A percentile compares a stretch with the other conserved stretches of the same genome.
Conservation (phyloP, 2,113 vertebrate species). For the Chlorocebus sabaeus region DNA sequence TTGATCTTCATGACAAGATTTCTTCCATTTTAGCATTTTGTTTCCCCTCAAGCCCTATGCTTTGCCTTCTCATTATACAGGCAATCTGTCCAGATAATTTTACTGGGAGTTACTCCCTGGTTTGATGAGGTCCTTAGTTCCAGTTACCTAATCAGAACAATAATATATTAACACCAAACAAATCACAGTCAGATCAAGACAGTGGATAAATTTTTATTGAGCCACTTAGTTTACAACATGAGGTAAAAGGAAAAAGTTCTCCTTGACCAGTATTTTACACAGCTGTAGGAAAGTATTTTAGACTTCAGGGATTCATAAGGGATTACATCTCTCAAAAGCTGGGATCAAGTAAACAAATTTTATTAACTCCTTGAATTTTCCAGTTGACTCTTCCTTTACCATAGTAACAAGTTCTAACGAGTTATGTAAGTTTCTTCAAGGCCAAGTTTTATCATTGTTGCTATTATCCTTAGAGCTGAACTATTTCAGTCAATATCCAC, state of each 20-base stretch:
- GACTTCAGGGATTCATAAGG: slow-evolving; percentile 38
- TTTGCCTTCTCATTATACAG: neutral
- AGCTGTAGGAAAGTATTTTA: slow-evolving; percentile 68
- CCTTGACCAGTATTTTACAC: slow-evolving; percentile 45
- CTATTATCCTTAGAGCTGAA: slow-evolving; percentile 11
- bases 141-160: slow-evolving; percentile 2
- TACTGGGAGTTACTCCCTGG: neutral
- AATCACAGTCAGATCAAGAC: neutral
- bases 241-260: slow-evolving; percentile 65
- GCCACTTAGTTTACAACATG: slow-evolving; percentile 53
- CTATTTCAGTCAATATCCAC: slow-evolving; percentile 91
- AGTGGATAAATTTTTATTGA: slow-evolving; percentile 64
- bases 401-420: slow-evolving; percentile 42
- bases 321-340: slow-evolving; percentile 57
- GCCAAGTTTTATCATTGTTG: slow-evolving; percentile 34
- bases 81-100: neutral
- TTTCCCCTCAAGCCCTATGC: neutral
- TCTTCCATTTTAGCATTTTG: neutral
- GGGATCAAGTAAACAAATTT: slow-evolving; percentile 46
- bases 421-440: slow-evolving; percentile 45
- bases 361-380: slow-evolving; percentile 45
- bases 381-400: slow-evolving; percentile 52
- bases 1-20: neutral
- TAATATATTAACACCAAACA: slow-evolving; percentile 11
- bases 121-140: neutral